Evolutionary conservation across 2,113 vertebrate species (phyloP).

Genomic region (Tupaia chinensis): DNA sequence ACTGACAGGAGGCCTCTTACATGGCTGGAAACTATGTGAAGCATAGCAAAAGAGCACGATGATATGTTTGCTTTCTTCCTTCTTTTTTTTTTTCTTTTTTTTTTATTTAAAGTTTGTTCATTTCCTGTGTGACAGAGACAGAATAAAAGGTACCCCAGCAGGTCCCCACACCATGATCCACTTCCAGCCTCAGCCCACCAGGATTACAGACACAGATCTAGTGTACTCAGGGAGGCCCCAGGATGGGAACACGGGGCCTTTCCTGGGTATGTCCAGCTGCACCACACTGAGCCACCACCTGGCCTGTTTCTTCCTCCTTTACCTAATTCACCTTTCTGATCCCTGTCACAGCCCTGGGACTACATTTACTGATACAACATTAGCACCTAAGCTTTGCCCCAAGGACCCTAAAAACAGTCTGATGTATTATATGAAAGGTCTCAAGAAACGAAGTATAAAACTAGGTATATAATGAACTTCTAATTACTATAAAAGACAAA

Average conservation of each 20-base stretch:
- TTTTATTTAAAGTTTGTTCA: too few relatives aligned
- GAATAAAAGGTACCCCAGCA: too few relatives aligned
- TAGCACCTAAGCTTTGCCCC: background rate
- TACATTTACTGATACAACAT: background rate
- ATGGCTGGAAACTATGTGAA: background rate
- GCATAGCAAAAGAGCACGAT: background rate
- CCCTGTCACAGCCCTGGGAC: background rate
- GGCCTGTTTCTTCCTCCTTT: background rate
- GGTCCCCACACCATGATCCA: too few relatives aligned
- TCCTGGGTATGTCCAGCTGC: too few relatives aligned
- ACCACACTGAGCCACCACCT: too few relatives aligned
- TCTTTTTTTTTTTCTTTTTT: too few relatives aligned
- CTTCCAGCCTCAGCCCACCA: too few relatives aligned
- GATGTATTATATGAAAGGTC: background rate
- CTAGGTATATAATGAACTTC: background rate
- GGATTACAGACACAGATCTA: too few relatives aligned
- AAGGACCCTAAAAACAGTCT: background rate
- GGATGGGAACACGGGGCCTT: too few relatives aligned
- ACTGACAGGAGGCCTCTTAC: background rate
- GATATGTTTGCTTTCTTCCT: background rate
- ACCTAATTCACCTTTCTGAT: background rate
- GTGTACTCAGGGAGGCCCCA: too few relatives aligned
- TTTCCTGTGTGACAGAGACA: too few relatives aligned
- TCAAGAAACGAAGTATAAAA: background rate
- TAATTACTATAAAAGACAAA: constrained; percentile 46